phyloP scores from a whole-genome alignment of 2,888 invertebrate genomes.

The Aproaerema taeniolella region DNA sequence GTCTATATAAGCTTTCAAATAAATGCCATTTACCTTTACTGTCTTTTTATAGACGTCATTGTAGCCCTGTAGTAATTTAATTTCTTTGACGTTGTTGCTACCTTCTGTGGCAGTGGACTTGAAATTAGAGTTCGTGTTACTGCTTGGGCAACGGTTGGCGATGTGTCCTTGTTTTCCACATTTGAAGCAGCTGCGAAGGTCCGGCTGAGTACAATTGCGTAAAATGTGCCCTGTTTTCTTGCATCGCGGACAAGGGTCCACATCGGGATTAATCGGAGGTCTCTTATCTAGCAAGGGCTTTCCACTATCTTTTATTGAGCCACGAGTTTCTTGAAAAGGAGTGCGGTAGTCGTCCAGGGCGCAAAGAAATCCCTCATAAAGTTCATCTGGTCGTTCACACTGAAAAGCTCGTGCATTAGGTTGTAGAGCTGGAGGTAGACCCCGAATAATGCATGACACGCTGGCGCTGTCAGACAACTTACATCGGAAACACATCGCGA shows the following conservation, averaged over 20 bases:
- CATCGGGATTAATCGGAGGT: background rate
- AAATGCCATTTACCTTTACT: slow-evolving; percentile 13
- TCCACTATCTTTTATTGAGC: slow-evolving; percentile 5
- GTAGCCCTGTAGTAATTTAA: slow-evolving; percentile 15
- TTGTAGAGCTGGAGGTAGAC: slow-evolving; percentile 22
- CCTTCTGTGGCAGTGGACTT: background rate
- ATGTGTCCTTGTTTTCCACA: slow-evolving; percentile 22
- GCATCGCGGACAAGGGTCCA: slow-evolving; percentile 19
- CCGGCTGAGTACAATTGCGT: slow-evolving; percentile 17
- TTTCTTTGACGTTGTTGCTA: background rate
- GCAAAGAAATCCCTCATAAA: slow-evolving; percentile 22
- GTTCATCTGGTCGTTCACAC: slow-evolving; percentile 23
- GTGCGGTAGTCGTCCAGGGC: slow-evolving; percentile 23
- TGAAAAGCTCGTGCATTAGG: slow-evolving; percentile 27
- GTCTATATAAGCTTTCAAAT: slow-evolving; percentile 10
- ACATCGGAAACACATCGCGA: slow-evolving; percentile 28
- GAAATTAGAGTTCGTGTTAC: background rate
- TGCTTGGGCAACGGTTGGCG: slow-evolving; percentile 10
- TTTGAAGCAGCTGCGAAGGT: slow-evolving; percentile 19
- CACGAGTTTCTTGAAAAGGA: no score
- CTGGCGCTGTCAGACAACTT: slow-evolving; percentile 24
- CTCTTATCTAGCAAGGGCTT: background rate
- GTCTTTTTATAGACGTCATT: slow-evolving; percentile 18
- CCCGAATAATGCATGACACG: slow-evolving; percentile 24
- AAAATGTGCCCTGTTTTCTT: slow-evolving; percentile 19